Conservation (phyloP, 2,113 vertebrate species). For the Ornithorhynchus anatinus region DNA sequence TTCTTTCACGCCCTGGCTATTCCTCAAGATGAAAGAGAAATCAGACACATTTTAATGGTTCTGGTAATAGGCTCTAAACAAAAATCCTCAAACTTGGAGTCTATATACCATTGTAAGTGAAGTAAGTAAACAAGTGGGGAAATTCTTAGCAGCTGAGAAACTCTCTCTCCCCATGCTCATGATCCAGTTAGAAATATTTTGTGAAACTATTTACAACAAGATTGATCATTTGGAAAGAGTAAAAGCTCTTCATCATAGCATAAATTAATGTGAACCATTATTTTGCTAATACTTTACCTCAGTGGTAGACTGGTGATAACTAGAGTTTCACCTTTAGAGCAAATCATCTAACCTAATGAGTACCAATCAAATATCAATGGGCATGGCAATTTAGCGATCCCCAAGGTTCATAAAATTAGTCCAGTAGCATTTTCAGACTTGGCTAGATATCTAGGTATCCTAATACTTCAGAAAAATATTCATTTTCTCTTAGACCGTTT, state of each 20-base stretch:
- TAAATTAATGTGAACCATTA: constrained; percentile 25
- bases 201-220: constrained; percentile 62
- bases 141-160: constrained; percentile 67
- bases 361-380: neutral
- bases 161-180: constrained; percentile 35
- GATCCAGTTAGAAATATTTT: constrained; percentile 64
- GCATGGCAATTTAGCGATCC: neutral
- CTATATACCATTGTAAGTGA: constrained; percentile 52
- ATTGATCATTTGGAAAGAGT: constrained; percentile 47
- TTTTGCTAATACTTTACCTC: constrained; percentile 56
- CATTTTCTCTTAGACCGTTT: neutral
- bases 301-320: constrained; percentile 44
- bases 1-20: constrained; percentile 12
- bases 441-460: neutral
- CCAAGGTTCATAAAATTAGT: constrained; percentile 5
- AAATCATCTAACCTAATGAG: neutral
- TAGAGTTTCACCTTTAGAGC: constrained; percentile 22
- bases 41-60: constrained; percentile 19
- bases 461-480: neutral
- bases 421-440: constrained; percentile 3
- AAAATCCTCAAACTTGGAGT: constrained; percentile 41
- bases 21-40: constrained; percentile 20
- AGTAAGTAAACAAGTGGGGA: constrained; percentile 34
- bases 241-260: constrained; percentile 1
- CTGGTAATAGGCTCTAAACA: constrained; percentile 51